Evolutionary conservation across 53 echinoderm and acorn worm species (phyloP).

Genomic region (Mesocentrotus franciscanus): DNA sequence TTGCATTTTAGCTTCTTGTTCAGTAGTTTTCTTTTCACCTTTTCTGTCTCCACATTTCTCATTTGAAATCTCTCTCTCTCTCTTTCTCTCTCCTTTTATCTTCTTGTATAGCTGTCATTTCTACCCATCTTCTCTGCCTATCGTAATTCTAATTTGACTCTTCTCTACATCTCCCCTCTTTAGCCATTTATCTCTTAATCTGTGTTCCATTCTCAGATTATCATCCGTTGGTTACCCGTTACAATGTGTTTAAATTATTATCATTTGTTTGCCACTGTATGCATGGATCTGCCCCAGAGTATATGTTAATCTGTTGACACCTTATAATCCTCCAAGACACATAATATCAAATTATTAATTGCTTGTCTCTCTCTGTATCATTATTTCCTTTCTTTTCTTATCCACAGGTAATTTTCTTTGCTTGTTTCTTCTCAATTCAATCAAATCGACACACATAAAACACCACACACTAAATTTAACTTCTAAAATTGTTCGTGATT

Average conservation of each 20-base stretch:
- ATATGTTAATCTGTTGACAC: too few species aligned
- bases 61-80: background rate
- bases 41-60: background rate
- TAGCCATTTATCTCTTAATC: background rate
- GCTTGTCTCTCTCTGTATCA: background rate
- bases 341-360: too few species aligned
- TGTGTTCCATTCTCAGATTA: background rate
- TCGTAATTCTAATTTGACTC: background rate
- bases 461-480: background rate
- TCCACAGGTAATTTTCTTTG: background rate
- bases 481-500: background rate
- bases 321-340: too few species aligned
- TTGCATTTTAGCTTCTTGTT: background rate
- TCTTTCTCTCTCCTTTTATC: background rate
- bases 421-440: background rate
- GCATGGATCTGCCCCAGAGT: too few species aligned
- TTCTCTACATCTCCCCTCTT: background rate
- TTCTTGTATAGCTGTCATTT: background rate
- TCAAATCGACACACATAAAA: background rate
- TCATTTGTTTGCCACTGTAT: too few species aligned
- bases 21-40: background rate
- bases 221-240: too few species aligned
- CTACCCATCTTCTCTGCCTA: background rate
- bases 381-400: background rate
- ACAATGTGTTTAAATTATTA: too few species aligned